Percentiles rank a stretch among this genome's conserved stretches.
These are phyloP conservation scores for Trachymyrmex cornetzi DNA, from an alignment of 1,140 invertebrate species.

Conservation along the genomic window DNA sequence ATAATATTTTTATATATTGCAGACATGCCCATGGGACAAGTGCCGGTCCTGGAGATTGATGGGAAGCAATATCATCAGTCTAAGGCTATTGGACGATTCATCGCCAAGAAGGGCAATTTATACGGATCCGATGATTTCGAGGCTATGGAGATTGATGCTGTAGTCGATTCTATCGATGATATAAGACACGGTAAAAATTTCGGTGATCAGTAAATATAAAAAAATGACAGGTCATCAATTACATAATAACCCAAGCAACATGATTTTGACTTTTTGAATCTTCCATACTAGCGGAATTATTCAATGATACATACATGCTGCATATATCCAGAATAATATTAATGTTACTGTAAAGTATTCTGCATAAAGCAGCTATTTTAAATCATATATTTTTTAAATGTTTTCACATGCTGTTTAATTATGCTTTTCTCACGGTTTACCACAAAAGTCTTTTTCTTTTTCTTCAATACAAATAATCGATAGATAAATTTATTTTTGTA, in stretches of 20 bases:
- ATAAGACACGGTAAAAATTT: conserved; percentile 85
- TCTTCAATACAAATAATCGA: neutral
- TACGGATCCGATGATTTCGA: conserved; percentile 89
- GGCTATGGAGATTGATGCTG: conserved; percentile 88
- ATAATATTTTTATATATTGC: conserved; percentile 64
- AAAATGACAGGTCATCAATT: conserved; percentile 9
- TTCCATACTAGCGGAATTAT: too few species aligned
- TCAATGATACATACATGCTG: too few species aligned
- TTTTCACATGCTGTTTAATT: neutral
- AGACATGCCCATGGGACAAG: conserved; percentile 91
- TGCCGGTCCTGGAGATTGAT: conserved; percentile 91
- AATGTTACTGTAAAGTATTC: too few species aligned
- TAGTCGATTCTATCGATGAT: conserved; percentile 88
- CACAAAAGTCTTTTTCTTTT: neutral
- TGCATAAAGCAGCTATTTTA: too few species aligned
- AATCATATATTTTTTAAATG: neutral
- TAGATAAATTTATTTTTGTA: conserved; percentile 36
- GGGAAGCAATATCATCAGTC: conserved; percentile 90
- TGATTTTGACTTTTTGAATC: too few species aligned
- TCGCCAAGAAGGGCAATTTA: conserved; percentile 89
- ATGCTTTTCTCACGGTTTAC: neutral
- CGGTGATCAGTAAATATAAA: too few species aligned
- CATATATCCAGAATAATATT: too few species aligned
- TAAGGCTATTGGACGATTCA: conserved; percentile 90
- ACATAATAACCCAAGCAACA: neutral